phyloP scores from a whole-genome alignment of 2,113 vertebrate species.

The Brienomyrus longianalis region DNA sequence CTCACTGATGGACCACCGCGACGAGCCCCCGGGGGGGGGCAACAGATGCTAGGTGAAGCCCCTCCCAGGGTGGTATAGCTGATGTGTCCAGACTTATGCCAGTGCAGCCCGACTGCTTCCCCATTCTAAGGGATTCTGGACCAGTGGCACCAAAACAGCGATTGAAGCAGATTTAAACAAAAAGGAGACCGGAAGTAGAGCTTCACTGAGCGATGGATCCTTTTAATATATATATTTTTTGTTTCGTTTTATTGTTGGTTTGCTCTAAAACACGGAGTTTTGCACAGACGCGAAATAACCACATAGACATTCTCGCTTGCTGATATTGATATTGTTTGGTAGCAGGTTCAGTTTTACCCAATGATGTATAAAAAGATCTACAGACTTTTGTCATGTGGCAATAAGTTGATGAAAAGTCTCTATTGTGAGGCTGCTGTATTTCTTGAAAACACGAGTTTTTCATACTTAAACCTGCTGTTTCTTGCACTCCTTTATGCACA shows the following conservation, averaged over 20 bases:
- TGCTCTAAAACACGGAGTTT: background rate
- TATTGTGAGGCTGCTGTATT: background rate
- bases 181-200: background rate
- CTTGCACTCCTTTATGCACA: background rate
- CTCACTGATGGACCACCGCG: constrained; percentile 63
- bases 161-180: background rate
- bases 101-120: background rate
- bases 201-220: background rate
- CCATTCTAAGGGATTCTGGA: background rate
- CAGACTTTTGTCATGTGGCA: constrained; percentile 9
- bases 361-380: background rate
- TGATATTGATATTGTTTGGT: background rate
- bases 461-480: background rate
- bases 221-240: background rate
- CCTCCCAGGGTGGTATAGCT: background rate
- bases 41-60: background rate
- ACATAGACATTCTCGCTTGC: background rate
- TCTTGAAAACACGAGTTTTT: background rate
- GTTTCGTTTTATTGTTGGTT: background rate
- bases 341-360: background rate
- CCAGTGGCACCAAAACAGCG: background rate
- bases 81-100: background rate
- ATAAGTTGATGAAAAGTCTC: constrained; percentile 9
- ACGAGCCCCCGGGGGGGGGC: background rate
- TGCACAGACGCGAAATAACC: background rate